A percentile compares a stretch with the other conserved stretches of the same genome.
phyloP scores from a whole-genome alignment of 2,797 vertebrate genomes.

The Galaxias olidus region DNA sequence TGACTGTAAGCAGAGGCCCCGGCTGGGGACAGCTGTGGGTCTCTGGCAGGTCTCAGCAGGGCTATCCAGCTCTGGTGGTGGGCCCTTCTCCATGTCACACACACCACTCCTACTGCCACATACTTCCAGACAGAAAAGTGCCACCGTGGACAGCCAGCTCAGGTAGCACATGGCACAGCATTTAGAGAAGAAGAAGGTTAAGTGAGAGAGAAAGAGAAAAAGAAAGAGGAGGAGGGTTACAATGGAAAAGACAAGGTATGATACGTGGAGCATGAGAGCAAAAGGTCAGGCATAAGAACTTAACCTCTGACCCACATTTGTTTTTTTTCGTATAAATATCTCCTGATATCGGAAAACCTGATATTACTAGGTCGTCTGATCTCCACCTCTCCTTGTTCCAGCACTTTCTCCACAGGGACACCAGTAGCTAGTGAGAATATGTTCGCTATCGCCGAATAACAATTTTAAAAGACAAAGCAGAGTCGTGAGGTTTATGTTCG shows the following conservation, averaged over 20 bases:
- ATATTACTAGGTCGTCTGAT: slow-evolving; percentile 60
- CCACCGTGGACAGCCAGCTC: background rate
- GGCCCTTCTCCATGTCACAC: slow-evolving; percentile 44
- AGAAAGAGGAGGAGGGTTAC: background rate
- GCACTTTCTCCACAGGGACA: slow-evolving; percentile 19
- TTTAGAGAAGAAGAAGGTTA: slow-evolving; percentile 2
- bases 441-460: slow-evolving; percentile 26
- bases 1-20: slow-evolving; percentile 51
- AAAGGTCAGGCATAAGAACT: slow-evolving; percentile 35
- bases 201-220: slow-evolving; percentile 1
- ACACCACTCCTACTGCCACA: background rate
- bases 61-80: slow-evolving; percentile 36
- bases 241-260: background rate
- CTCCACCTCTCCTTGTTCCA: slow-evolving; percentile 50
- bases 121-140: background rate
- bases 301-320: slow-evolving; percentile 65
- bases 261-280: background rate
- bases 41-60: slow-evolving; percentile 56
- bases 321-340: slow-evolving; percentile 55
- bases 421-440: slow-evolving; percentile 30
- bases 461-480: background rate
- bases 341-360: slow-evolving; percentile 55
- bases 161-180: slow-evolving; percentile 8
- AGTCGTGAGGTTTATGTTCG: background rate
- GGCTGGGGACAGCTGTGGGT: slow-evolving; percentile 46